Base-by-base conservation (phyloP, 2,888 invertebrate species). In the Heliconius cydno region DNA sequence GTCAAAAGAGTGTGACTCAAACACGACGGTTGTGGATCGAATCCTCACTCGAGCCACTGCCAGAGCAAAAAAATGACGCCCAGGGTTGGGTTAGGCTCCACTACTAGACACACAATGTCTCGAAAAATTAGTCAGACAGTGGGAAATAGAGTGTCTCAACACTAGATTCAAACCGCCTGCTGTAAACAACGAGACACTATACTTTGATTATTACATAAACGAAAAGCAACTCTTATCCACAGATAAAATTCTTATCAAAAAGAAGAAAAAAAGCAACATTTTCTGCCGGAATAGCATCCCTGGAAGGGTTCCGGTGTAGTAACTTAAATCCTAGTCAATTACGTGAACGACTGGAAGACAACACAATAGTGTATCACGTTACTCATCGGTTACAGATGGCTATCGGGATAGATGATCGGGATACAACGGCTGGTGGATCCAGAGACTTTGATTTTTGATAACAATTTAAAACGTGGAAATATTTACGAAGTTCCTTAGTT, bases 301-400 rank as follows among this genome's bases (percentile, higher is more conserved):
- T 41, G 9, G 60, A 66, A 74, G 74, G 30, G 78, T 78, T 79
- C 86, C 85, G 74, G 84, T 86, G 84, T 65, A 82, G 89, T 88
- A 91, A 90, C 88, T 88, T 88, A 90, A 91, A 87, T 88, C 89
- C 85, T 86, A 88, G 88, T 92, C 91, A 92, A 92, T 92, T 92
- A 90, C 91, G 84, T 84, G 85, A 86, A 85, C 86, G 86, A 85
- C 79, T 83, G 83, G 83, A 82, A 87, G 92, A 92, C 93, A 92
- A 89, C 86, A 93, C 93, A 93, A 93, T 93, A 88, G 91, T 38
- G 87, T 86, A 87, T 93, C 92, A 88, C 83, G 87, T 93, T 93
- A 90, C 93, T 81, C 85, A 86, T 90, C 91, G 84, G 82, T 83
- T 88, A 87, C 88, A 88, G 92, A 91, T 82, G 79, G 79, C 82